A percentile compares a stretch with the other conserved stretches of the same genome.
These are phyloP conservation scores for Pseudorectes ferrugineus DNA, from an alignment of 2,113 vertebrate genomes.

Conservation along the genomic window DNA sequence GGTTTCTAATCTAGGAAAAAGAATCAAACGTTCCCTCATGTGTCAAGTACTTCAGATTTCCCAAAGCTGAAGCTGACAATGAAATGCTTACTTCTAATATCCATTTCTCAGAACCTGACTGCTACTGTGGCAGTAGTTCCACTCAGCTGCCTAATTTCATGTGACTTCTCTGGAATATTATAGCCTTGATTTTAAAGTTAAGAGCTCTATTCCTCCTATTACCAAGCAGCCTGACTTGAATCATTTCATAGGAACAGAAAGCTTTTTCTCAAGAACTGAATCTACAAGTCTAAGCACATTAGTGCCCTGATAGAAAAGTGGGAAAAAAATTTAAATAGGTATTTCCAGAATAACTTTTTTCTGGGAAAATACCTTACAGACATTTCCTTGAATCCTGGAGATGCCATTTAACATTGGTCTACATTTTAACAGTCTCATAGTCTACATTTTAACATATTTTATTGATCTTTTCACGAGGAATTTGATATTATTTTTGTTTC, in stretches of 20 bases:
- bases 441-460: background rate
- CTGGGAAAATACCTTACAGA: background rate
- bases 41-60: background rate
- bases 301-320: background rate
- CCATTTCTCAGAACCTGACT: background rate
- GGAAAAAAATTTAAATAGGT: background rate
- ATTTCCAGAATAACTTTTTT: background rate
- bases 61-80: background rate
- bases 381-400: background rate
- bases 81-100: background rate
- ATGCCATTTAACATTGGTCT: background rate
- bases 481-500: background rate
- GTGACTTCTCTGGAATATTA: background rate
- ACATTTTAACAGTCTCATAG: background rate
- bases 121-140: background rate
- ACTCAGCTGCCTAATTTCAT: background rate
- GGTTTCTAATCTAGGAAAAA: background rate
- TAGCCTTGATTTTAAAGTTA: background rate
- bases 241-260: background rate
- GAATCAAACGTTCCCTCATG: fast-evolving
- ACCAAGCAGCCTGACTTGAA: background rate
- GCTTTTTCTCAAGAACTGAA: background rate
- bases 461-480: background rate
- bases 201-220: background rate
- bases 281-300: background rate